Percentiles rank a stretch among this genome's conserved stretches.
Conservation (phyloP, 2,113 vertebrate genomes). For the Notarius lentiginosus region DNA sequence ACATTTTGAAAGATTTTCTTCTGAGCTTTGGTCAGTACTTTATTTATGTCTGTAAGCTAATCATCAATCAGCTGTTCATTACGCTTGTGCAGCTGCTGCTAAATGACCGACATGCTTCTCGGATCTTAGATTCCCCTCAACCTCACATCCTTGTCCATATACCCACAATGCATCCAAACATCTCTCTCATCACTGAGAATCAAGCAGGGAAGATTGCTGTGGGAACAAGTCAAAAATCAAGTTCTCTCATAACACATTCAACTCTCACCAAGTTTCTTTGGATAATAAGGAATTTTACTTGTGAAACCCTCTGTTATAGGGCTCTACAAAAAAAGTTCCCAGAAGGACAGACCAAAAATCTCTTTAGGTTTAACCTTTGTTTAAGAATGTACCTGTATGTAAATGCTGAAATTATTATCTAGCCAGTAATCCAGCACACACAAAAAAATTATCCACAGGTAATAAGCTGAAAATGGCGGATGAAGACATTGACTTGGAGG, state of each 20-base stretch:
- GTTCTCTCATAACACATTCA: background rate
- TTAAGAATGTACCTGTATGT: background rate
- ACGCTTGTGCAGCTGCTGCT: constrained; percentile 43
- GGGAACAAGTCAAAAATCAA: background rate
- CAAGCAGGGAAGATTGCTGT: background rate
- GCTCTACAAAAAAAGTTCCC: background rate
- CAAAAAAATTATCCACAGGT: constrained; percentile 18
- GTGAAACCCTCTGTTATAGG: background rate
- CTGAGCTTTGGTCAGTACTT: constrained; percentile 23
- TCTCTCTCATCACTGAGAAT: background rate
- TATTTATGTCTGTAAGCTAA: constrained; percentile 21
- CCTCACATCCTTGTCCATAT: constrained; percentile 3
- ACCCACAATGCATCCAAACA: background rate
- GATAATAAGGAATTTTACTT: background rate
- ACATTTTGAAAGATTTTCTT: background rate
- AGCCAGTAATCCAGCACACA: background rate
- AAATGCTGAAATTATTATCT: background rate
- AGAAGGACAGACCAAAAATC: background rate
- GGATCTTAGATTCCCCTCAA: constrained; percentile 16
- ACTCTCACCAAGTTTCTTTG: background rate
- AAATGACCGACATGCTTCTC: constrained; percentile 13
- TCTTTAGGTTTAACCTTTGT: background rate
- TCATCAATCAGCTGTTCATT: constrained; percentile 47
- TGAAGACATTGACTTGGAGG: constrained; percentile 40
- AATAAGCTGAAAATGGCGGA: constrained; percentile 62